phyloP scores from a whole-genome alignment of 2,797 vertebrate species.

The Helarctos malayanus region DNA sequence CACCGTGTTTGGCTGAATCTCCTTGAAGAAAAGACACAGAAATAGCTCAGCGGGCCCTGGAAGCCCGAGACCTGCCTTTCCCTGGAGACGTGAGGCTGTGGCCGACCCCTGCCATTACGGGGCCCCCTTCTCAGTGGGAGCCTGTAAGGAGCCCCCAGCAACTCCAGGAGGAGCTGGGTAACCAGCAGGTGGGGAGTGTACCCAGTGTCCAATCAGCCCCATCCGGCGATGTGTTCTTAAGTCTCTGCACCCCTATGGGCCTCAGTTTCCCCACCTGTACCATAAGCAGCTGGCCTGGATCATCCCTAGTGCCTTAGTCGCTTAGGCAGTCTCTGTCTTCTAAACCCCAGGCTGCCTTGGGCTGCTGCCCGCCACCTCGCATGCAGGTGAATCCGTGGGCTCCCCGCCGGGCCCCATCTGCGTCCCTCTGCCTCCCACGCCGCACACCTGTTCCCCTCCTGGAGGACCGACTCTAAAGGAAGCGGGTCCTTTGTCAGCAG shows the following conservation, averaged over 20 bases:
- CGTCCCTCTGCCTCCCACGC: rapidly evolving
- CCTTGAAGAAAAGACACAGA: slow-evolving; percentile 73
- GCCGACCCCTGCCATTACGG: background rate
- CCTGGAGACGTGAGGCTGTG: rapidly evolving
- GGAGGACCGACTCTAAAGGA: background rate
- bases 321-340: background rate
- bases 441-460: background rate
- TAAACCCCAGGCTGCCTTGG: too few species aligned
- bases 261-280: background rate
- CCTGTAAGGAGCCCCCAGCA: rapidly evolving
- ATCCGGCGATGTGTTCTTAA: background rate
- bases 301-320: background rate
- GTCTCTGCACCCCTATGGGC: background rate
- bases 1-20: background rate
- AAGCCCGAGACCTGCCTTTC: background rate
- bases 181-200: rapidly evolving
- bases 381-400: rapidly evolving
- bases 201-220: rapidly evolving
- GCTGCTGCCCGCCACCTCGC: background rate
- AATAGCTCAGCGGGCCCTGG: background rate
- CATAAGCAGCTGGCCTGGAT: background rate
- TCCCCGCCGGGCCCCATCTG: rapidly evolving
- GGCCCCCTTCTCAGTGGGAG: background rate
- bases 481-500: slow-evolving; percentile 46
- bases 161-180: background rate